Base-by-base conservation (phyloP, 1,140 invertebrate species). In the Drosophila ironensis region DNA sequence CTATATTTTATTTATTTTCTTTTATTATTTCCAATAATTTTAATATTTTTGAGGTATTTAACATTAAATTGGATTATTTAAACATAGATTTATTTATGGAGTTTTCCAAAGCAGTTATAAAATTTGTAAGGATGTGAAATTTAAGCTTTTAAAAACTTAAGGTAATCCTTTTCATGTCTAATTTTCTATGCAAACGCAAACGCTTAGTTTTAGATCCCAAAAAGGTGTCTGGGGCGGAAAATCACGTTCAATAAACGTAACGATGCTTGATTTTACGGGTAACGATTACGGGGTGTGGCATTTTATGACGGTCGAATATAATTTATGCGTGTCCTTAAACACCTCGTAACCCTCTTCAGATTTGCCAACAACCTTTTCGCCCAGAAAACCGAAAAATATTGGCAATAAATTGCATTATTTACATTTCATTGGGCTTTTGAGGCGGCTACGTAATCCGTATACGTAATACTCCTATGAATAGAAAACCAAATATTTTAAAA, bases 241-340 rank as follows among this genome's bases (percentile, higher is more conserved):
- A 40, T 40, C 19, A 38, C 37, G 61, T 51, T 51, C 27, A 48
- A 50, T 66, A 42, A 61, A 17, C 22, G 22, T 25, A 37, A 61
- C 22, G 42, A 35, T 7, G 20, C 42, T 48, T 35, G 33, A 33
- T 60, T 24, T 33, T 48, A 30, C 14, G 11, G 7, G 6, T 33
- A 20, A 30, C 9, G 27, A 22, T 33, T 50, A 27, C 25, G 27
- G 37, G 27, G 28, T 38, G 6, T 44, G 57, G 56, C 45, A 42
- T 51, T 51, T n/a, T 68, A 53, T 68, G 30, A 64, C 9, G 63
- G 47, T 64, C 41, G 8, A 17, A 40, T 33, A 64, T 53, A 41
- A 54, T 53, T 53, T 64, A 53, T 53, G 33, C 35, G 16, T 33
- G 22, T 24, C 4, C 12, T 16, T 53, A 38, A 52, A 27, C 42